Evolutionary conservation across 53 echinoderm and acorn worm genomes (phyloP).

Genomic region (Paracentrotus lividus): DNA sequence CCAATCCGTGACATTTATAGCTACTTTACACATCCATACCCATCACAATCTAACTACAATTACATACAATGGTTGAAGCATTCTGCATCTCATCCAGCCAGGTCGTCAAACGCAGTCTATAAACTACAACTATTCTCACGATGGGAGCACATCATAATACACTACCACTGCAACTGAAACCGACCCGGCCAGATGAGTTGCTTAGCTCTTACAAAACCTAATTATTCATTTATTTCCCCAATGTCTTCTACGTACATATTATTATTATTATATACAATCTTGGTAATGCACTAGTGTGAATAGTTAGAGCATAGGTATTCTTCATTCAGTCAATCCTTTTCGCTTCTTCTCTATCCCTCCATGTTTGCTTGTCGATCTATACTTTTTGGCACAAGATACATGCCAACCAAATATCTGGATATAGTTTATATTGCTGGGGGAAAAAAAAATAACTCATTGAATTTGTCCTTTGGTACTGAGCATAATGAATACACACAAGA

Average conservation of each 20-base stretch:
- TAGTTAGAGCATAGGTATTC: neutral
- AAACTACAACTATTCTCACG: slow-evolving; percentile 29
- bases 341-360: neutral
- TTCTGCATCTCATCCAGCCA: slow-evolving; percentile 9
- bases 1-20: neutral
- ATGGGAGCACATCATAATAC: neutral
- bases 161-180: neutral
- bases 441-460: neutral
- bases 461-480: neutral
- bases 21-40: slow-evolving; percentile 2
- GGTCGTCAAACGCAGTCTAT: neutral
- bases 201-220: neutral
- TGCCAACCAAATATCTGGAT: neutral
- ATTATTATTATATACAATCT: slow-evolving; percentile 44
- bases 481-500: neutral
- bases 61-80: slow-evolving; percentile 8
- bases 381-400: neutral
- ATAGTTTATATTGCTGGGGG: neutral
- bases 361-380: neutral
- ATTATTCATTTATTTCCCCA: neutral
- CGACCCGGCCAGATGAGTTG: slow-evolving; percentile 1
- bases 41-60: slow-evolving; percentile 1
- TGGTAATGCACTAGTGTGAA: slow-evolving; percentile 59
- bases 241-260: slow-evolving; percentile 23
- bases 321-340: neutral